Evolutionary conservation across 2,113 vertebrate genomes (phyloP).

Genomic region (Todiramphus chloris): DNA sequence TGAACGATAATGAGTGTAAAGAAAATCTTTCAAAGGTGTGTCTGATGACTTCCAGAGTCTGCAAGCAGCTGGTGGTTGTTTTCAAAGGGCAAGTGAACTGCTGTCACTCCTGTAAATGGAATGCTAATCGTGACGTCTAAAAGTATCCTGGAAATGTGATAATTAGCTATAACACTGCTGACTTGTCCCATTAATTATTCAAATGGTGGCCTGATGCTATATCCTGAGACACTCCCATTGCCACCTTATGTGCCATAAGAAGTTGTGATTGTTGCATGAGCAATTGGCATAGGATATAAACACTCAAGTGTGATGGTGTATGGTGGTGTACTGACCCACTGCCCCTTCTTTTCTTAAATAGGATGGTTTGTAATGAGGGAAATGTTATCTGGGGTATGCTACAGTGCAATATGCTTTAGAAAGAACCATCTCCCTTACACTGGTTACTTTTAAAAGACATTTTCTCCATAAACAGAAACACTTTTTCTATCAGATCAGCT

Average conservation of each 20-base stretch:
- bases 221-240: not conserved
- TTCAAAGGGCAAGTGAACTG: not conserved
- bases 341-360: not conserved
- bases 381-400: not conserved
- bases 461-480: not conserved
- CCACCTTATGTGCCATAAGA: fast-evolving
- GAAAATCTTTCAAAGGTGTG: not conserved
- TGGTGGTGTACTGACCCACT: not conserved
- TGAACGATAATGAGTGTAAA: not conserved
- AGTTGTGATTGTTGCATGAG: not conserved
- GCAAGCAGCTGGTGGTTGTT: not conserved
- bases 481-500: not conserved
- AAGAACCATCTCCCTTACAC: not conserved
- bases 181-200: not conserved
- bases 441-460: not conserved
- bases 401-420: not conserved
- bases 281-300: not conserved
- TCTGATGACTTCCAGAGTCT: not conserved
- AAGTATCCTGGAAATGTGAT: not conserved
- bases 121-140: not conserved
- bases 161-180: not conserved
- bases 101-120: not conserved
- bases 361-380: not conserved
- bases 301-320: not conserved
- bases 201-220: not conserved